Base-by-base conservation (phyloP, 2,797 vertebrate species). In the Chloroceryle inda region DNA sequence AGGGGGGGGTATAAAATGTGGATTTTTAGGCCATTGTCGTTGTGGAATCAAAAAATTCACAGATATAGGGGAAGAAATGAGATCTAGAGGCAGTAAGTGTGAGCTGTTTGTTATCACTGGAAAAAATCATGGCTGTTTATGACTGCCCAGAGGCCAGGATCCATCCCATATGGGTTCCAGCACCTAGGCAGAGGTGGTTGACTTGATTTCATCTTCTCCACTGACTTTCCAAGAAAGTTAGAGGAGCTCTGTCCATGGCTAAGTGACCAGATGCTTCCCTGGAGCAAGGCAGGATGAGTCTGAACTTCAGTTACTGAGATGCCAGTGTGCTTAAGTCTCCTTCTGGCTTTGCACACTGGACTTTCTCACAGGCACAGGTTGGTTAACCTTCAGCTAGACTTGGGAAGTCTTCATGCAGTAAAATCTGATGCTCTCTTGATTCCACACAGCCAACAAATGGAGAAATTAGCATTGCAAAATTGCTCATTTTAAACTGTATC, bases 231-330 rank as follows among this genome's bases (percentile, higher is more conserved):
- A 45, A 55, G 66, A 47, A 37, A 27, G 31, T 38, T 35, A 0
- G 0, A 64, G 35, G 40, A 49, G 1, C 31, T 20, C 4, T 44
- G 17, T 20, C 84, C 13, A 0, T 55, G 15, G 26, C 31, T 81
- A 26, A 8, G 73, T 66, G 52, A 16, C 35, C 29, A 20, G 10
- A 37, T 76, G 2, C 0, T 14, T 78, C 53, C 71, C 45, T 53
- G 72, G 45, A 69, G 66, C 19, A 13, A 55, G 3, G 38, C 42
- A 42, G 79, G 75, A 8, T 6, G 49, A 42, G 59, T 13, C 44
- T 27, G 55, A n/a, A 11, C 49, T 38, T 24, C 1, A 0, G 26
- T 40, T 45, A 15, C 67, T 59, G 40, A 40, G 8, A 14, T 31
- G 29, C 23, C 35, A 2, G 6, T 5, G 14, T 38, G 72, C 47